Conservation (phyloP, 2,797 vertebrate species). For the Scomberomorus guttatus region DNA sequence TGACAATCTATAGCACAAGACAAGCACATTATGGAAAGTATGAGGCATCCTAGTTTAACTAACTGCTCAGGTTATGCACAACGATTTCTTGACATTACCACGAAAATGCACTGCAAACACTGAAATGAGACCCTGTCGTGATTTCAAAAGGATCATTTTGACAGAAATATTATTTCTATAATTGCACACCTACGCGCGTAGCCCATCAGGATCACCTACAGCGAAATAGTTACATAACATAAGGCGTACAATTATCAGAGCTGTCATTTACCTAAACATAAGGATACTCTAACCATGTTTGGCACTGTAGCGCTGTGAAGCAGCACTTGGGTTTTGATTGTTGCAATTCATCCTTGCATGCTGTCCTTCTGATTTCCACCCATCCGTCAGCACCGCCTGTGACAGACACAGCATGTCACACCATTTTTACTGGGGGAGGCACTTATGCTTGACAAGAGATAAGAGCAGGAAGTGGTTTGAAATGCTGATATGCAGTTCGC, state of each 20-base stretch:
- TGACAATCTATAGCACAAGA: slow-evolving; percentile 8
- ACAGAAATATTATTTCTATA: slow-evolving; percentile 21
- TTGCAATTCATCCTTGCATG: slow-evolving; percentile 35
- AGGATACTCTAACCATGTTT: background rate
- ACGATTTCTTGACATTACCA: slow-evolving; percentile 53
- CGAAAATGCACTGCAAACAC: slow-evolving; percentile 24
- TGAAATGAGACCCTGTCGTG: slow-evolving; percentile 23
- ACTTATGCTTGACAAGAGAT: slow-evolving; percentile 19
- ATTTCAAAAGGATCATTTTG: background rate
- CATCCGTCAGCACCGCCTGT: slow-evolving; percentile 39
- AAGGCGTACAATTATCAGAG: slow-evolving; percentile 14
- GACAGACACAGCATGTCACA: slow-evolving; percentile 51
- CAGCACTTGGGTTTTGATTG: slow-evolving; percentile 43
- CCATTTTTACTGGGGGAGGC: slow-evolving; percentile 48
- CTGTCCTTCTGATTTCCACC: slow-evolving; percentile 65
- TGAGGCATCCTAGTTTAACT: slow-evolving; percentile 24
- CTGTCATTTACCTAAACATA: slow-evolving; percentile 42
- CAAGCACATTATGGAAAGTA: slow-evolving; percentile 34
- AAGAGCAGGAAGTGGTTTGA: slow-evolving; percentile 24
- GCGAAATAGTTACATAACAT: slow-evolving; percentile 9
- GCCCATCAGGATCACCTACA: slow-evolving; percentile 19
- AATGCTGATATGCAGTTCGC: slow-evolving; percentile 23
- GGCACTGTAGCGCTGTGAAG: slow-evolving; percentile 14
- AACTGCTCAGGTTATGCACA: slow-evolving; percentile 65
- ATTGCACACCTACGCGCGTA: background rate